Evolutionary conservation across 1,140 invertebrate genomes (phyloP).

Genomic region (Drosophila serrata): DNA sequence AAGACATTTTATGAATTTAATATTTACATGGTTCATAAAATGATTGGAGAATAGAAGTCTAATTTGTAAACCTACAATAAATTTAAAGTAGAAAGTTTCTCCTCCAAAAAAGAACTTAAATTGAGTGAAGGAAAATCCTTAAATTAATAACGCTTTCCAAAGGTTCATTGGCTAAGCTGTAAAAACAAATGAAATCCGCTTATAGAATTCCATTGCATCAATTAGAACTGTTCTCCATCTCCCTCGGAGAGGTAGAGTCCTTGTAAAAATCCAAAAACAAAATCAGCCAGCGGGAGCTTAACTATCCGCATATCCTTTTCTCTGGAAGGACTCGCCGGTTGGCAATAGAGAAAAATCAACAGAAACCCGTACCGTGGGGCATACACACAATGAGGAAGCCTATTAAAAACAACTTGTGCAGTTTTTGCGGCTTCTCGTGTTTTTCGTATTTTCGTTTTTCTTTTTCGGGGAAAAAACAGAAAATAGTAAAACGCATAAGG

Average conservation of each 20-base stretch:
- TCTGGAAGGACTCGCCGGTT: conserved; percentile 11
- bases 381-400: conserved; percentile 55
- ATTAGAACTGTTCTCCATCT: conserved; percentile 58
- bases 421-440: conserved; percentile 67
- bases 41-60: neutral
- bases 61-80: neutral
- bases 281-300: conserved; percentile 53
- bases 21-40: neutral
- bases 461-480: conserved; percentile 18
- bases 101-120: neutral
- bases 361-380: conserved; percentile 41
- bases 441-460: conserved; percentile 4
- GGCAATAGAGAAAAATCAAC: conserved; percentile 64
- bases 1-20: no score
- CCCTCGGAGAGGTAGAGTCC: conserved; percentile 34
- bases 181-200: conserved; percentile 66
- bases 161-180: conserved; percentile 34
- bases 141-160: conserved; percentile 9
- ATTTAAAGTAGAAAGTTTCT: neutral
- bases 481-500: conserved; percentile 60
- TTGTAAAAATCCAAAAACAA: conserved; percentile 41
- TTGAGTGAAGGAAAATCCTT: conserved; percentile 1
- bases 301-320: conserved; percentile 27
- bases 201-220: conserved; percentile 60
- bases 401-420: conserved; percentile 76